These are phyloP conservation scores for Gymnothorax reevesii DNA, from an alignment of 2,797 vertebrate genomes.

Conservation along the genomic window DNA sequence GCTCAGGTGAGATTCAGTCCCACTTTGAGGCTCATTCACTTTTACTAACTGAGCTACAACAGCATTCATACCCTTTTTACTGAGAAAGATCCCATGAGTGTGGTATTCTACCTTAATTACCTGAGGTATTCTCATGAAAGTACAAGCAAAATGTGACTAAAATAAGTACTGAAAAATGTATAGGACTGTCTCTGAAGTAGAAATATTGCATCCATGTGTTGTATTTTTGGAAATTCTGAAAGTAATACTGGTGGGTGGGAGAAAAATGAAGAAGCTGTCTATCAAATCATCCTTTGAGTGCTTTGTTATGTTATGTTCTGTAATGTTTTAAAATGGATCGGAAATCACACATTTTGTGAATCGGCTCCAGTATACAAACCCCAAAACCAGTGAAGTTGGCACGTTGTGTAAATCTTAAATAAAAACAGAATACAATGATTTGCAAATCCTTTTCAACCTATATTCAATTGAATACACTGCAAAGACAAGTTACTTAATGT, in stretches of 20 bases:
- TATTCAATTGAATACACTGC: no score
- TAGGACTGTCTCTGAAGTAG: background rate
- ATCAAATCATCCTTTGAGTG: background rate
- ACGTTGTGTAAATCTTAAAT: no score
- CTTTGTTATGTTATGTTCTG: constrained; percentile 3
- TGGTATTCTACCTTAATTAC: constrained; percentile 21
- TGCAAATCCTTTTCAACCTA: no score
- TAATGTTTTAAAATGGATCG: background rate
- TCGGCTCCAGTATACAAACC: background rate
- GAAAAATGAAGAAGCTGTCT: background rate
- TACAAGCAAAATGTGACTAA: constrained; percentile 3
- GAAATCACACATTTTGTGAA: background rate
- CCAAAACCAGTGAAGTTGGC: no score
- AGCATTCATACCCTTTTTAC: background rate
- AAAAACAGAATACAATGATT: no score
- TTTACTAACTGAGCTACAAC: no score
- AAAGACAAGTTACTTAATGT: no score
- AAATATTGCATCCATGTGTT: background rate
- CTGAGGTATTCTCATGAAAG: background rate
- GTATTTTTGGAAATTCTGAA: background rate
- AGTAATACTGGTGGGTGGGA: background rate
- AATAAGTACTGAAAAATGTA: background rate
- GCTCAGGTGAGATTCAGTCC: no score
- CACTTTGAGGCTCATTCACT: no score
- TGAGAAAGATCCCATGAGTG: background rate